Evolutionary conservation across 2,797 vertebrate species (phyloP), one percentile per base, ranked within the genome.

Genomic region (Cossypha heuglini): DNA sequence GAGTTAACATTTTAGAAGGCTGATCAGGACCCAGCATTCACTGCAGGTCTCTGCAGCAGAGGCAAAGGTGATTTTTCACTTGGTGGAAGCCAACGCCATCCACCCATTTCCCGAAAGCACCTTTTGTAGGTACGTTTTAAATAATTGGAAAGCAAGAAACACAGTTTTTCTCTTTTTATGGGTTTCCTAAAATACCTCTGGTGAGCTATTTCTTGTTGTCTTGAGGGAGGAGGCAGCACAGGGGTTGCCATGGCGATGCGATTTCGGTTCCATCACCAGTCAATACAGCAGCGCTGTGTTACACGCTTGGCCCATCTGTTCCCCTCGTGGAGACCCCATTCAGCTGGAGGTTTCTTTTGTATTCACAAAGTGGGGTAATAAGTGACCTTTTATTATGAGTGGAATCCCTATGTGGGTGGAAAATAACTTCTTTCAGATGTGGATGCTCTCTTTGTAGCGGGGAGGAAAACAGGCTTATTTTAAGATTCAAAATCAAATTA

Each of bases 251-350:
- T 93, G 92, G 96, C n/a, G 71, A 95, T 69, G 90, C 1, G 86
- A 52, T 93, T 92, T 75, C 85, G 71, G 91, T 84, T 95, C 93
- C 94, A 93, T 95, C 91, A 43, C 91, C 86, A 95, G 95, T 94
- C 94, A 91, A 85, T 95, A 71, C 78, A 93, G 90, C 93, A 63
- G 90, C 1, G 67, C 93, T 66, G 3, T 31, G 64, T 59, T 61
- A 37, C 10, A 58, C 2, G 33, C 93, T 93, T 92, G 92, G 78
- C 95, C 94, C 94, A 96, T 96, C 93, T 97, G 92, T 92, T 96
- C 93, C 62, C 76, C 88, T 86, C 21, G 8, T 67, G 88, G 81
- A 95, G 71, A 94, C 88, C 92, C 88, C 85, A 85, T 96, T 97
- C 94, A 93, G 88, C 74, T 72, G 92, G 91, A 87, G 94, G 74